These are phyloP conservation scores for Novumbra hubbsi DNA, from an alignment of 2,797 vertebrate species.

Conservation along the genomic window DNA sequence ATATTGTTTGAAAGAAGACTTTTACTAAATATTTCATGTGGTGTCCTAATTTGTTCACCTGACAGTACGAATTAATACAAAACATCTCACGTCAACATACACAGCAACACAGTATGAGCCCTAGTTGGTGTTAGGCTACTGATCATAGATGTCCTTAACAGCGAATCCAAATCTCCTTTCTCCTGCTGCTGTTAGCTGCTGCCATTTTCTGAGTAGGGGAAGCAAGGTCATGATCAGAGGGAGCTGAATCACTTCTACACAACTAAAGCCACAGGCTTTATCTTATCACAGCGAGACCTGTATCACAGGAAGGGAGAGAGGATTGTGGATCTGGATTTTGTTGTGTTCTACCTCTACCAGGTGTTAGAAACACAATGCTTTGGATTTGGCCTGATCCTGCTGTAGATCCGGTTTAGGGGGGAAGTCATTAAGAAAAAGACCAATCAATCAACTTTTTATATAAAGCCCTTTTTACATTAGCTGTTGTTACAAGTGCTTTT, in stretches of 20 bases:
- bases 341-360: not conserved
- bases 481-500: too few relatives aligned
- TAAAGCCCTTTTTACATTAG: too few relatives aligned
- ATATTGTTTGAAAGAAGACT: too few relatives aligned
- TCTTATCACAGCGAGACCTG: not conserved
- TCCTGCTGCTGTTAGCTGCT: not conserved
- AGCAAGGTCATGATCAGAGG: not conserved
- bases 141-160: not conserved
- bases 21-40: too few relatives aligned
- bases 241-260: not conserved
- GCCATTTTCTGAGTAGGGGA: not conserved
- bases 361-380: not conserved
- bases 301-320: not conserved
- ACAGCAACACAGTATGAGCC: not conserved
- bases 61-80: too few relatives aligned
- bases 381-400: not conserved
- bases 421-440: not conserved
- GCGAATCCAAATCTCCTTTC: not conserved
- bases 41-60: too few relatives aligned
- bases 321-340: not conserved
- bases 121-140: not conserved
- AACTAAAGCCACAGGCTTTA: not conserved
- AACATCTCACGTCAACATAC: too few relatives aligned
- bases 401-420: not conserved
- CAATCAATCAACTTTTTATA: too few relatives aligned